A percentile compares a stretch with the other conserved stretches of the same genome.
Conservation (phyloP, 2,888 invertebrate species). For the Ectobius pallidus region DNA sequence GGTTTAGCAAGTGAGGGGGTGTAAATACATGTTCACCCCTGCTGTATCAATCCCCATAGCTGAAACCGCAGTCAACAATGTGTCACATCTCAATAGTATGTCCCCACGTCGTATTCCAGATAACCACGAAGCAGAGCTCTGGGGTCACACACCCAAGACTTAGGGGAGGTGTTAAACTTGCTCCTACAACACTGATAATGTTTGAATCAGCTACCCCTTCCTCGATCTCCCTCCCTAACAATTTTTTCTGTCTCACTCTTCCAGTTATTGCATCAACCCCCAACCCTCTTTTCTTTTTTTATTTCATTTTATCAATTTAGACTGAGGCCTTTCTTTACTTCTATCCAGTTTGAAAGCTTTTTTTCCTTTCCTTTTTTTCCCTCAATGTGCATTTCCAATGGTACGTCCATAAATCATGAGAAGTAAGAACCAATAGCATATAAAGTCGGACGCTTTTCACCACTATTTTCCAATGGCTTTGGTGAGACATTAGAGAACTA, state of each 20-base stretch:
- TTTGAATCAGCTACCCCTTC: slow-evolving; percentile 34
- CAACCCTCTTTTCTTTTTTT: too few relatives aligned
- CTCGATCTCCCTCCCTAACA: not conserved
- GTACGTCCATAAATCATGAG: slow-evolving; percentile 39
- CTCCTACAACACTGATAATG: slow-evolving; percentile 38
- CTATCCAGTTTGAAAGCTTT: slow-evolving; percentile 28
- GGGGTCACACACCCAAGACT: slow-evolving; percentile 3
- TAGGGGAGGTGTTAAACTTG: slow-evolving; percentile 19
- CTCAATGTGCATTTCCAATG: slow-evolving; percentile 33
- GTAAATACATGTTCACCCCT: too few relatives aligned
- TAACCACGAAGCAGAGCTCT: slow-evolving; percentile 6
- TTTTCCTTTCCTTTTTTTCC: slow-evolving; percentile 30
- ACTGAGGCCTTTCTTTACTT: slow-evolving; percentile 24
- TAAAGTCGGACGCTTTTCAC: slow-evolving; percentile 36
- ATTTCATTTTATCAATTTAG: slow-evolving; percentile 42
- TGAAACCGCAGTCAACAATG: slow-evolving; percentile 21
- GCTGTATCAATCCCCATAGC: slow-evolving; percentile 5
- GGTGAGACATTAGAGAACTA: slow-evolving; percentile 39
- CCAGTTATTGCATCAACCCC: slow-evolving; percentile 16
- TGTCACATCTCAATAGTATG: slow-evolving; percentile 3
- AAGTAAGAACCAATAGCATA: slow-evolving; percentile 43
- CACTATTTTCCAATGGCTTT: slow-evolving; percentile 43
- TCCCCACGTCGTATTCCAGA: not conserved
- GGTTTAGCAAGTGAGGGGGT: too few relatives aligned
- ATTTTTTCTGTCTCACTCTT: slow-evolving; percentile 12